A percentile compares a stretch with the other conserved stretches of the same genome.
These are phyloP conservation scores for Eidolon dupreanum DNA, from an alignment of 2,797 vertebrate species.

Conservation along the genomic window DNA sequence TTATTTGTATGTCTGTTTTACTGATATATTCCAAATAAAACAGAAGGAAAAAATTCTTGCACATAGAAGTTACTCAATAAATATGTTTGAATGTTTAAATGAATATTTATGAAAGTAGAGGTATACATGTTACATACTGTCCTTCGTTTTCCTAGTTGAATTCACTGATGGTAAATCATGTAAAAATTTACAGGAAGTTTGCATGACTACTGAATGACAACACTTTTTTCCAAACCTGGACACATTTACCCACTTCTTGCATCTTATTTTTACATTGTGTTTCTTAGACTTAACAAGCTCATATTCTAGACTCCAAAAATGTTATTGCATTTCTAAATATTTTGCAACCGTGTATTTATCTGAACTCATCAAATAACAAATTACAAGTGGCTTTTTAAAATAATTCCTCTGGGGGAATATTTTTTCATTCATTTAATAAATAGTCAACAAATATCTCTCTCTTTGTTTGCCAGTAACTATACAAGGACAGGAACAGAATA, in stretches of 20 bases:
- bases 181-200: background rate
- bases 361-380: background rate
- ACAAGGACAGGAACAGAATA: background rate
- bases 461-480: background rate
- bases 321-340: background rate
- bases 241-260: background rate
- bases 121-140: background rate
- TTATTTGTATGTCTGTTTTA: background rate
- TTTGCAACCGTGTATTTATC: background rate
- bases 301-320: background rate
- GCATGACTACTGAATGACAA: background rate
- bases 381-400: background rate
- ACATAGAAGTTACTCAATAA: background rate
- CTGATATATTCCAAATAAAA: background rate
- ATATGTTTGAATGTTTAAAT: constrained; percentile 17
- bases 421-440: constrained; percentile 10
- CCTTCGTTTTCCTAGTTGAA: background rate
- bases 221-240: background rate
- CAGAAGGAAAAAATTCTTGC: background rate
- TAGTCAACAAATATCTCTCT: background rate
- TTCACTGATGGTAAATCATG: background rate
- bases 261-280: background rate
- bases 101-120: background rate
- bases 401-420: background rate
- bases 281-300: background rate